Conservation (phyloP, 1,140 invertebrate species). For the Elysia chlorotica region DNA sequence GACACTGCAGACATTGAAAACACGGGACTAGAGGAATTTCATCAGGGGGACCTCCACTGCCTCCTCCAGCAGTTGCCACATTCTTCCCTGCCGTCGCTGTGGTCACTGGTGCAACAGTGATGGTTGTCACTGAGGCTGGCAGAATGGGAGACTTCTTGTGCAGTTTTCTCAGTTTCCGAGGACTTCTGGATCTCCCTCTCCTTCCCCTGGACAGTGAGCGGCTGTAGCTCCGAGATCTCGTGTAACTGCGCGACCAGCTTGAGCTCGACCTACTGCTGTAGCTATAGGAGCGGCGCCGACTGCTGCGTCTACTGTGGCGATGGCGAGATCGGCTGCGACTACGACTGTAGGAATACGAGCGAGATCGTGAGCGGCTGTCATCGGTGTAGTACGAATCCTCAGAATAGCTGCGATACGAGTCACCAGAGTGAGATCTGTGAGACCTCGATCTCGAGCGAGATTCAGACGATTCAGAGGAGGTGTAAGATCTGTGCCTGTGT, state of each 20-base stretch:
- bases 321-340: conserved; percentile 9
- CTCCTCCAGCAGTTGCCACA: neutral
- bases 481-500: conserved; percentile 38
- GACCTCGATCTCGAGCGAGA: conserved; percentile 41
- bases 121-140: conserved; percentile 8
- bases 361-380: conserved; percentile 38
- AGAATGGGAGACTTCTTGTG: conserved; percentile 9
- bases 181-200: conserved; percentile 1
- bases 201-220: conserved; percentile 16
- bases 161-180: neutral
- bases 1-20: neutral
- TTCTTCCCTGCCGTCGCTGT: conserved; percentile 2
- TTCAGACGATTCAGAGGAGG: conserved; percentile 45
- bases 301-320: conserved; percentile 1
- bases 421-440: conserved; percentile 27
- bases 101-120: conserved; percentile 18
- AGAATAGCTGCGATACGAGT: conserved; percentile 38
- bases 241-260: conserved; percentile 35
- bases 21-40: conserved; percentile 7
- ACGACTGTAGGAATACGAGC: conserved; percentile 38
- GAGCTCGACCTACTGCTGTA: conserved; percentile 35
- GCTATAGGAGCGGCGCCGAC: conserved; percentile 31
- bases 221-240: conserved; percentile 19
- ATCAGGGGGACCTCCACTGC: conserved; percentile 10
- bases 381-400: conserved; percentile 39